Percentiles rank a stretch among this genome's conserved stretches.
phyloP scores from a whole-genome alignment of 2,797 vertebrate genomes.

The Acropternis orthonyx region DNA sequence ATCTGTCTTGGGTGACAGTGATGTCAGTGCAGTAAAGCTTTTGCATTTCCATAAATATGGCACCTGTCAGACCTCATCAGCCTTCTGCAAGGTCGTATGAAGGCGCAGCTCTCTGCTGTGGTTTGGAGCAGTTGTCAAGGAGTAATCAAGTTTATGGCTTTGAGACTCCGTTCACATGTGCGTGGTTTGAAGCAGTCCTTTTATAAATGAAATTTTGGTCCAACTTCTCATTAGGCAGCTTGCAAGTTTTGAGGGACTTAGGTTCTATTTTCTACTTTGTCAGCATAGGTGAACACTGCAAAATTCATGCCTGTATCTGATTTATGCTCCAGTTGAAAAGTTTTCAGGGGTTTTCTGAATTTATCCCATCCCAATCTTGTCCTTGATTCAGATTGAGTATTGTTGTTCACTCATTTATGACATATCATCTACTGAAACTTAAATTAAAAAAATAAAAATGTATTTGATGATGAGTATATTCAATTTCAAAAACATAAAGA shows the following conservation, averaged over 20 bases:
- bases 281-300: background rate
- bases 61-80: constrained; percentile 42
- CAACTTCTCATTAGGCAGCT: background rate
- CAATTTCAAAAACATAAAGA: background rate
- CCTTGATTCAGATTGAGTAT: background rate
- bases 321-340: background rate
- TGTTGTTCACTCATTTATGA: background rate
- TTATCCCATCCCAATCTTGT: background rate
- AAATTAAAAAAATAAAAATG: background rate
- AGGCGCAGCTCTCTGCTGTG: background rate
- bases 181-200: background rate
- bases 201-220: background rate
- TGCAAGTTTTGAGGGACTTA: background rate
- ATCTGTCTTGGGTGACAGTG: constrained; percentile 39
- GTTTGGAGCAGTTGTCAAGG: background rate
- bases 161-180: background rate
- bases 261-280: background rate
- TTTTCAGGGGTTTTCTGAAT: background rate
- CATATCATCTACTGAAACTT: background rate
- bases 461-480: background rate
- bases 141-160: background rate
- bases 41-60: constrained; percentile 32
- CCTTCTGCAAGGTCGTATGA: background rate
- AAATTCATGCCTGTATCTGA: background rate
- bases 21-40: constrained; percentile 23